phyloP scores from a whole-genome alignment of 2,113 vertebrate genomes.

The Suricata suricatta region DNA sequence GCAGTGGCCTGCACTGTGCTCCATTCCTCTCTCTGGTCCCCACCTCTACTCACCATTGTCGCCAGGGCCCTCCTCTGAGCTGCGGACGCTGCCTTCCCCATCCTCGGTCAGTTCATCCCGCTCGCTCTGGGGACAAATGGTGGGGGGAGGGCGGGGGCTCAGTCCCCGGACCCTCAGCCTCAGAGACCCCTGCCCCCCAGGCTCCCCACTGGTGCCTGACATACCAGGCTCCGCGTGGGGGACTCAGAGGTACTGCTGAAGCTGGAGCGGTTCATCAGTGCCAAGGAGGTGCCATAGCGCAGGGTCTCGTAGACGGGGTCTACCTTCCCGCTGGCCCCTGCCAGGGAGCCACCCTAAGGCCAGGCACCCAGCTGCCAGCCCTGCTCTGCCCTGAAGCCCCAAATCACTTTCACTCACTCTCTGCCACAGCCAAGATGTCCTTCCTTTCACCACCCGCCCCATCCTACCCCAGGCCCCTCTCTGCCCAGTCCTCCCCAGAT shows the following conservation, averaged over 20 bases:
- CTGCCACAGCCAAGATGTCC: neutral
- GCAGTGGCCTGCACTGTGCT: rapidly evolving
- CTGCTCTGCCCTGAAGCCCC: neutral
- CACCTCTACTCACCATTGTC: constrained; percentile 74
- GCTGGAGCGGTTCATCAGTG: constrained; percentile 92
- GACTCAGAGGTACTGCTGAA: constrained; percentile 94
- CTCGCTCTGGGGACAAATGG: constrained; percentile 73
- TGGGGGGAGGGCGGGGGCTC: neutral
- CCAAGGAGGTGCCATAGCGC: constrained; percentile 93
- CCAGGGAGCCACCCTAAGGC: neutral
- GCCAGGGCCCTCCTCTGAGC: constrained; percentile 83
- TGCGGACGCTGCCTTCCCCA: constrained; percentile 85
- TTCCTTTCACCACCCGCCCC: neutral
- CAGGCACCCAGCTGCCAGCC: neutral
- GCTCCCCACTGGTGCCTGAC: neutral
- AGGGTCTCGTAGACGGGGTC: constrained; percentile 94
- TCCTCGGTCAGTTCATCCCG: constrained; percentile 89
- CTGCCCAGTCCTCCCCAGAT: neutral
- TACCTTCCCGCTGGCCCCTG: constrained; percentile 84
- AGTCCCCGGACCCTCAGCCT: neutral
- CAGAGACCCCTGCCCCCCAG: neutral
- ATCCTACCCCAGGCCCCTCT: neutral
- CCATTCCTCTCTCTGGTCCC: constrained; percentile 1
- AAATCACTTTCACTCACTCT: neutral
- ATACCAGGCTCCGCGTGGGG: constrained; percentile 92